These are phyloP conservation scores for Eira barbara DNA, from an alignment of 2,113 vertebrate genomes.

Conservation along the genomic window DNA sequence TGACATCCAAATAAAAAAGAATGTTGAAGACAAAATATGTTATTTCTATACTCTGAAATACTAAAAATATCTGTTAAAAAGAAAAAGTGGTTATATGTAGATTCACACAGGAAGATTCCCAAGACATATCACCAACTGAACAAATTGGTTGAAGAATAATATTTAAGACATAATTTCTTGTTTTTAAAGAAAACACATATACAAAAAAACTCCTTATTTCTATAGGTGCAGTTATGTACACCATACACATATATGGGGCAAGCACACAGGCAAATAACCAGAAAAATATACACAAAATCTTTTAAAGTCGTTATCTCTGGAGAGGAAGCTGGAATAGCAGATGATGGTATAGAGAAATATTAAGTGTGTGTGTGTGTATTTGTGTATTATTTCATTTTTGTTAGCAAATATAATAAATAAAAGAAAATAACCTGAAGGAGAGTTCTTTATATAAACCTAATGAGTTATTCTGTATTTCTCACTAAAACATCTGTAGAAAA, in stretches of 20 bases:
- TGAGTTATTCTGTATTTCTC: not conserved
- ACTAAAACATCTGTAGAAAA: not conserved
- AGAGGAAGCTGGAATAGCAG: not conserved
- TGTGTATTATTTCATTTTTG: not conserved
- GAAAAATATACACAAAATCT: not conserved
- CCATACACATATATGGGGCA: not conserved
- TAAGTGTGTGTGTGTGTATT: not conserved
- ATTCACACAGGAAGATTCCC: not conserved
- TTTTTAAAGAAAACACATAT: not conserved
- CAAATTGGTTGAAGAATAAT: not conserved
- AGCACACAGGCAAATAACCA: not conserved
- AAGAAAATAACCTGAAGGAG: not conserved
- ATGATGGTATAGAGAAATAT: not conserved
- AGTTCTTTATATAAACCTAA: conserved; percentile 15
- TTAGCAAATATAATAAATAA: not conserved
- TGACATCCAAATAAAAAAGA: not conserved
- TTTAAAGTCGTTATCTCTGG: not conserved
- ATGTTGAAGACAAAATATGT: not conserved
- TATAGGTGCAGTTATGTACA: not conserved
- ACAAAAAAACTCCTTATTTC: not conserved
- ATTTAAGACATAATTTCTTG: not conserved
- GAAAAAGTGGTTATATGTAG: not conserved
- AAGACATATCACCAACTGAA: not conserved
- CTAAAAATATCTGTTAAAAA: not conserved
- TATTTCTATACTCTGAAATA: not conserved